These are phyloP conservation scores for Typhlichthys subterraneus DNA, from an alignment of 2,797 vertebrate genomes.

Conservation along the genomic window DNA sequence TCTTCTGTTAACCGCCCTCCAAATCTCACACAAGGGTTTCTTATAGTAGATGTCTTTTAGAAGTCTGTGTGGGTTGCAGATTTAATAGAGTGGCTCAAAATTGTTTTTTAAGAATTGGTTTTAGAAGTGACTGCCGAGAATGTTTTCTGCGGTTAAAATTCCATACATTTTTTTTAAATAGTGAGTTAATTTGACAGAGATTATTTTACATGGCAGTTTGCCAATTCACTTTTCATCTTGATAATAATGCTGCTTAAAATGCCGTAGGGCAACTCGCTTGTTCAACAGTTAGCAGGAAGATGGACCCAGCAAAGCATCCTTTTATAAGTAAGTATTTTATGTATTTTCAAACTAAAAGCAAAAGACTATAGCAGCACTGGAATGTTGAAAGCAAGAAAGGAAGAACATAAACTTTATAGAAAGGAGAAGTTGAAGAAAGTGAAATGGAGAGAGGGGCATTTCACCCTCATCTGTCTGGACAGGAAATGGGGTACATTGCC, in stretches of 20 bases:
- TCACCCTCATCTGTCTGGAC: slow-evolving; percentile 72
- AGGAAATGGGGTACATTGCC: slow-evolving; percentile 72
- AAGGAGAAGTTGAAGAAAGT: slow-evolving; percentile 3
- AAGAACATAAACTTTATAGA: not conserved
- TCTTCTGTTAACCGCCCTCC: slow-evolving; percentile 33
- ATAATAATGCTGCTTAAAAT: slow-evolving; percentile 38
- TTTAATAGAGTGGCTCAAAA: slow-evolving; percentile 46
- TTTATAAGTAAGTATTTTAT: too few species aligned
- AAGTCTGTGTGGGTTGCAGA: slow-evolving; percentile 26
- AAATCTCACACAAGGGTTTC: slow-evolving; percentile 14
- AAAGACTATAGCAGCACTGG: not conserved
- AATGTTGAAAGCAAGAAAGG: slow-evolving; percentile 1
- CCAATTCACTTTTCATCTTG: slow-evolving; percentile 33
- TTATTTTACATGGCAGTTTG: slow-evolving; percentile 37
- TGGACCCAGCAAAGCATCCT: too few species aligned
- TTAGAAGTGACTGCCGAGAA: slow-evolving; percentile 48
- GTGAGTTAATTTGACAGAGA: slow-evolving; percentile 16
- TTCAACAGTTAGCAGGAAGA: slow-evolving; percentile 45
- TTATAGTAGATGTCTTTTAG: slow-evolving; percentile 11
- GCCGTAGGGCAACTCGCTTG: not conserved
- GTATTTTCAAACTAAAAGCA: not conserved
- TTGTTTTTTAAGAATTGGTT: slow-evolving; percentile 46
- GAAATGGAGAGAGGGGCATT: slow-evolving; percentile 48
- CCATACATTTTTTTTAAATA: not conserved
- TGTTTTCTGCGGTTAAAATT: slow-evolving; percentile 25